Evolutionary conservation across 2,113 vertebrate genomes (phyloP).

Genomic region (Scatophagus argus): DNA sequence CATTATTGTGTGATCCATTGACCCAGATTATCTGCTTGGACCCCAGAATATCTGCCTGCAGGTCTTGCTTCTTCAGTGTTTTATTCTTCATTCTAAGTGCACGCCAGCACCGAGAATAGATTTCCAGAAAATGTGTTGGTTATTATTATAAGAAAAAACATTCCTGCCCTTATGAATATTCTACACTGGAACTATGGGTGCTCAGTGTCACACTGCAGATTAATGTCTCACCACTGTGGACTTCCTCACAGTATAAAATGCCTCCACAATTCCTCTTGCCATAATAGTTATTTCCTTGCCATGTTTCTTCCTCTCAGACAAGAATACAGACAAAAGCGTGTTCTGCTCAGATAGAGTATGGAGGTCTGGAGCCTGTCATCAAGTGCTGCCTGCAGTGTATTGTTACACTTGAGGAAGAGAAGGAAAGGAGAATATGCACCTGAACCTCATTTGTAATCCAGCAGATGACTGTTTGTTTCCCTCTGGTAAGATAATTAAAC

Average conservation of each 20-base stretch:
- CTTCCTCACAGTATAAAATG: conserved; percentile 2
- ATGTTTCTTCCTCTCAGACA: not conserved
- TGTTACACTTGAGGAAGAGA: not conserved
- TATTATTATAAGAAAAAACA: conserved; percentile 4
- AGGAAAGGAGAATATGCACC: not conserved
- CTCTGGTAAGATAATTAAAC: conserved; percentile 23
- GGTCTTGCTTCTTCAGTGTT: not conserved
- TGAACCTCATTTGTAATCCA: not conserved
- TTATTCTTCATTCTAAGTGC: not conserved
- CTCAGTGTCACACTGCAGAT: conserved; percentile 1
- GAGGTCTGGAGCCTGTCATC: not conserved
- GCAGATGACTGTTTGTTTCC: conserved; percentile 4
- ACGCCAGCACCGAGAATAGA: not conserved
- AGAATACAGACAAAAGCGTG: not conserved
- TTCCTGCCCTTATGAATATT: not conserved
- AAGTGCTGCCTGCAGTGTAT: not conserved
- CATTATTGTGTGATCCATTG: not conserved
- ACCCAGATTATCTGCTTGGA: not conserved
- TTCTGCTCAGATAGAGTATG: not conserved
- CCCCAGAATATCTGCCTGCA: not conserved
- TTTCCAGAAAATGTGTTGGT: not conserved
- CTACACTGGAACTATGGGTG: not conserved
- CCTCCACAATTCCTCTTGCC: not conserved
- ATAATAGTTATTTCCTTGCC: conserved; percentile 5
- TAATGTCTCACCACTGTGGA: not conserved